A percentile compares a stretch with the other conserved stretches of the same genome.
phyloP scores from a whole-genome alignment of 2,888 invertebrate genomes.

The Pilophorus perplexus region DNA sequence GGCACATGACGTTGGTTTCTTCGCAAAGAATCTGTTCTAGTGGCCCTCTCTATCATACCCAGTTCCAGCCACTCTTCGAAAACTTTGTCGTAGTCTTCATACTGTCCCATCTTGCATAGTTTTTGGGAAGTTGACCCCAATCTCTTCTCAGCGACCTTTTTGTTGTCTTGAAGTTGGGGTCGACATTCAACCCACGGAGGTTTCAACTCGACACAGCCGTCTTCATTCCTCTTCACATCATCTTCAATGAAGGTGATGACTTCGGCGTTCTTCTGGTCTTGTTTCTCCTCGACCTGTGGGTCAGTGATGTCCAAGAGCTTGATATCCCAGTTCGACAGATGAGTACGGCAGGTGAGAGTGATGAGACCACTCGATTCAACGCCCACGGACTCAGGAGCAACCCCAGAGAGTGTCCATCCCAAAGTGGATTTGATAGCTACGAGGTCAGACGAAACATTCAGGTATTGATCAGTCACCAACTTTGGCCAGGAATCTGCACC shows the following conservation, averaged over 20 bases:
- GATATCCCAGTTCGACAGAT: slow-evolving; percentile 37
- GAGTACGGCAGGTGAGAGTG: slow-evolving; percentile 26
- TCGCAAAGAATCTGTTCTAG: slow-evolving; percentile 1
- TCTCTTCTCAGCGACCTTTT: not conserved
- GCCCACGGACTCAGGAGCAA: not conserved
- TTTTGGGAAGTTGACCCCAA: not conserved
- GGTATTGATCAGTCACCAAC: slow-evolving; percentile 23
- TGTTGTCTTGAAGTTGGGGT: not conserved
- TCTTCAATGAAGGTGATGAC: slow-evolving; percentile 20
- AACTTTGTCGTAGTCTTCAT: slow-evolving; percentile 7
- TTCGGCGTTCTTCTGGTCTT: slow-evolving; percentile 15
- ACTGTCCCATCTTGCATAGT: not conserved
- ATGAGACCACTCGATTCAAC: slow-evolving; percentile 17
- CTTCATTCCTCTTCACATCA: not conserved
- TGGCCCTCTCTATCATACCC: slow-evolving; percentile 1
- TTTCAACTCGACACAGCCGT: not conserved
- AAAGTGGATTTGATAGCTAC: slow-evolving; percentile 38
- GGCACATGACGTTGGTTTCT: too few relatives aligned
- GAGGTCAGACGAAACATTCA: slow-evolving; percentile 10
- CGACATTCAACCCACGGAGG: slow-evolving; percentile 6
- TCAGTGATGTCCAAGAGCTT: slow-evolving; percentile 33
- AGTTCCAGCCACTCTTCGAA: not conserved
- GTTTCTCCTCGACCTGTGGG: not conserved
- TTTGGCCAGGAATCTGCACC: slow-evolving; percentile 39
- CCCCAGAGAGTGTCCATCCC: slow-evolving; percentile 35